Percentiles rank a stretch among this genome's conserved stretches.
phyloP scores from a whole-genome alignment of 2,888 invertebrate genomes.

The Maniola hyperantus region DNA sequence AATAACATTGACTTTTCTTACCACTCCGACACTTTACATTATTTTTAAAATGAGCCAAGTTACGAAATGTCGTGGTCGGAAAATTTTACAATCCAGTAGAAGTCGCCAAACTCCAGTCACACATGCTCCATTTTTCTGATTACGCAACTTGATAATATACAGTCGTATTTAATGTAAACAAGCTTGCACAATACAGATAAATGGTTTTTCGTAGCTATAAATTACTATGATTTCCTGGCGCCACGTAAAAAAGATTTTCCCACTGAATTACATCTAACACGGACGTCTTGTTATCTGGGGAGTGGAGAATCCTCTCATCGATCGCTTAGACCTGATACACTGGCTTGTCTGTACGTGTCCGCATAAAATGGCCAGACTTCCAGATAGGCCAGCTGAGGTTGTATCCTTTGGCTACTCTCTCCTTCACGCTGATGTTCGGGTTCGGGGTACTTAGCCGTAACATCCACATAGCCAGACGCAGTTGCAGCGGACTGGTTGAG shows the following conservation, averaged over 20 bases:
- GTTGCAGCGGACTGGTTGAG: too few species aligned
- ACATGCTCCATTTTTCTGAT: conserved; percentile 25
- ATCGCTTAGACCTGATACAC: not conserved
- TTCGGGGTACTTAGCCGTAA: too few species aligned
- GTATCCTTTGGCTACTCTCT: too few species aligned
- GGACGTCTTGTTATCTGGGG: conserved; percentile 25
- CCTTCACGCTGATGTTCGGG: too few species aligned
- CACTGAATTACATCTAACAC: conserved; percentile 30
- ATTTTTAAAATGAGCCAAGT: conserved; percentile 4
- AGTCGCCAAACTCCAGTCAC: conserved; percentile 15
- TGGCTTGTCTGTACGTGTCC: too few species aligned
- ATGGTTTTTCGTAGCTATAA: conserved; percentile 26
- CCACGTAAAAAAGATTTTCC: conserved; percentile 20
- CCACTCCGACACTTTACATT: not conserved
- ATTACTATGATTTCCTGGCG: conserved; percentile 35
- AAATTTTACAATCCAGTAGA: conserved; percentile 8
- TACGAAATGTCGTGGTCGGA: conserved; percentile 10
- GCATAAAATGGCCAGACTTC: too few species aligned
- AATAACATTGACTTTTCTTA: too few species aligned
- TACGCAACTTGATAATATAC: conserved; percentile 24
- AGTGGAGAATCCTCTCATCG: conserved; percentile 13
- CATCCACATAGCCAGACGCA: too few species aligned
- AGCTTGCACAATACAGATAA: conserved; percentile 22
- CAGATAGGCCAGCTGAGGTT: too few species aligned
- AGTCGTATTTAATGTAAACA: conserved; percentile 15